Conservation (phyloP, 2,113 vertebrate species). For the Parotia lawesii region DNA sequence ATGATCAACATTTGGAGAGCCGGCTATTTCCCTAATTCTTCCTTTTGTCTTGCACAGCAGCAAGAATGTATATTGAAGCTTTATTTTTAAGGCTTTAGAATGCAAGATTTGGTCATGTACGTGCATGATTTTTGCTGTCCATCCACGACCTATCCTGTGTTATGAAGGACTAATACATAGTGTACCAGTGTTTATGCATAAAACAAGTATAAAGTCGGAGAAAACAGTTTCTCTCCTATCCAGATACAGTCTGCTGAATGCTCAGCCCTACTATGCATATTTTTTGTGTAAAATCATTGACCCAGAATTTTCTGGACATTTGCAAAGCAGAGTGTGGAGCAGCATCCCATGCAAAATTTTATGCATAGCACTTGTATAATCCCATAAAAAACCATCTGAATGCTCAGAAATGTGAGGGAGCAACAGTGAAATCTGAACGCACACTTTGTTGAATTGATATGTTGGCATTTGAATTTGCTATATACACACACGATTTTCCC, state of each 20-base stretch:
- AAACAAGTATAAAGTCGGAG: background rate
- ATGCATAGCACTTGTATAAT: background rate
- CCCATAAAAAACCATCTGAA: background rate
- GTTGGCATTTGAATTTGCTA: background rate
- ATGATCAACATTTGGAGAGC: background rate
- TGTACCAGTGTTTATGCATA: background rate
- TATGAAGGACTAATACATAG: background rate
- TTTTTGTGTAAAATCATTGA: background rate
- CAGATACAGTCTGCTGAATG: background rate
- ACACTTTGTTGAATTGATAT: background rate
- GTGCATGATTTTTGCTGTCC: background rate
- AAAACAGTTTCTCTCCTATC: background rate
- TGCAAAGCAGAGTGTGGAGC: background rate
- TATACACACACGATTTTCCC: background rate
- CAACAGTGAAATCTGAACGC: background rate
- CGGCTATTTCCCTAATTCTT: background rate
- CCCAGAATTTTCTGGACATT: background rate
- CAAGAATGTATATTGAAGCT: background rate
- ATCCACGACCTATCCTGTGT: background rate
- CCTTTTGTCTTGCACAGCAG: background rate
- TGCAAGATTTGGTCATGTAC: background rate
- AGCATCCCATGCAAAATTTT: background rate
- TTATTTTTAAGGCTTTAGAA: background rate
- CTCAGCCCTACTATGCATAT: background rate
- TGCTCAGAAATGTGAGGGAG: background rate